Conservation (phyloP, 2,113 vertebrate species). For the Hymenochirus boettgeri region DNA sequence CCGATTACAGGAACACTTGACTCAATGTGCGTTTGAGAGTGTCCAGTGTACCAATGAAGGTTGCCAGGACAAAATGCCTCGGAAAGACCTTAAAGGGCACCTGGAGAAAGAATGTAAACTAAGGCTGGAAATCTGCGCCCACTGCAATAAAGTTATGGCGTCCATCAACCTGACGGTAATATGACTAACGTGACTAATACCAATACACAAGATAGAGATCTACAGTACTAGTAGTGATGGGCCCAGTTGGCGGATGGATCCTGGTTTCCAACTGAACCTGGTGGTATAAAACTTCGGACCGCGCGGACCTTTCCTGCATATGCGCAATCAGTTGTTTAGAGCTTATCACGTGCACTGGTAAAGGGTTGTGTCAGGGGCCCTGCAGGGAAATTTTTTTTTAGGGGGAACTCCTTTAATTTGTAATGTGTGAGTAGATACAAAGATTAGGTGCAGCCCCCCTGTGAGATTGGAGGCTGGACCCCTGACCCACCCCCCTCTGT, state of each 20-base stretch:
- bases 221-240: not conserved
- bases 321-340: too few species aligned
- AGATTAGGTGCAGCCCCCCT: too few species aligned
- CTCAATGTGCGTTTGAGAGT: constrained; percentile 66
- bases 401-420: too few species aligned
- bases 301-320: not conserved
- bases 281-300: not conserved
- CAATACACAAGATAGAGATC: too few species aligned
- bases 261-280: not conserved
- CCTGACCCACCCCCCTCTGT: too few species aligned
- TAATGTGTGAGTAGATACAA: too few species aligned
- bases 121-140: constrained; percentile 66
- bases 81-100: constrained; percentile 68
- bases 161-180: constrained; percentile 65
- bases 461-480: too few species aligned
- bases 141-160: constrained; percentile 61
- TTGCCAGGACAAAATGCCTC: constrained; percentile 63
- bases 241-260: not conserved
- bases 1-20: constrained; percentile 72
- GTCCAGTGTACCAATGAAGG: constrained; percentile 62
- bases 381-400: too few species aligned
- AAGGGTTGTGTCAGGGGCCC: too few species aligned
- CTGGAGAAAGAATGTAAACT: constrained; percentile 58
- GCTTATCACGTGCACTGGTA: too few species aligned
- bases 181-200: not conserved